Evolutionary conservation across 1,140 invertebrate genomes (phyloP).

Genomic region (Heliconius hermathena): DNA sequence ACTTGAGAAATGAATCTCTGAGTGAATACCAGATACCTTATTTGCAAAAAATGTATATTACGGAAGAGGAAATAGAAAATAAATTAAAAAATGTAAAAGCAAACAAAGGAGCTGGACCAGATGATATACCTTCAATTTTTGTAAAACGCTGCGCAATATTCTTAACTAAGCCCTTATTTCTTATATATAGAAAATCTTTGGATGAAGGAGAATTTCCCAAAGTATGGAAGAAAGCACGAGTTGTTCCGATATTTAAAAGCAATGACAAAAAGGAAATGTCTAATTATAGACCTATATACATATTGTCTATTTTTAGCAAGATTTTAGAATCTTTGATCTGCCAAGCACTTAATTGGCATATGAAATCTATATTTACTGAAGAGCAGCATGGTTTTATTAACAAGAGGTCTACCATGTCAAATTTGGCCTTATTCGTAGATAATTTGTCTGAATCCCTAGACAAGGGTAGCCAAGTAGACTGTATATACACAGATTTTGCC

Average conservation of each 20-base stretch:
- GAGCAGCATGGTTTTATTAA: conserved; percentile 40
- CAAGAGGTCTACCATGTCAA: conserved; percentile 31
- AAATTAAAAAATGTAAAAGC: conserved; percentile 28
- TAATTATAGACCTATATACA: conserved; percentile 40
- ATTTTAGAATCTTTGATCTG: conserved; percentile 35
- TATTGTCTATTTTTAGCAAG: conserved; percentile 32
- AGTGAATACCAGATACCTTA: too few relatives aligned
- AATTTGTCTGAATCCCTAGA: conserved; percentile 27
- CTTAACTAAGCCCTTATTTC: conserved; percentile 25
- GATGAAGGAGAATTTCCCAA: conserved; percentile 20
- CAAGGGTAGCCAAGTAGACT: conserved; percentile 25
- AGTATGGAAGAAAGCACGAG: conserved; percentile 30
- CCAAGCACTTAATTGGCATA: conserved; percentile 17
- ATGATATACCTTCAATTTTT: conserved; percentile 38
- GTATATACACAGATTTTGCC: conserved; percentile 30
- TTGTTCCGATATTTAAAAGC: conserved; percentile 40
- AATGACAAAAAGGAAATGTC: conserved; percentile 15
- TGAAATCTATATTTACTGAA: conserved; percentile 17
- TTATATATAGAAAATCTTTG: conserved; percentile 35
- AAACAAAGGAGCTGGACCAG: conserved; percentile 40
- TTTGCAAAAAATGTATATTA: not conserved
- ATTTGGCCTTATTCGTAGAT: conserved; percentile 27
- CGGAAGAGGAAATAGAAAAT: conserved; percentile 7
- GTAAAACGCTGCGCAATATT: conserved; percentile 27
- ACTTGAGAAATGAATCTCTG: too few relatives aligned